A percentile compares a stretch with the other conserved stretches of the same genome.
phyloP scores from a whole-genome alignment of 1,140 invertebrate genomes.

The Luehdorfia chinensis region DNA sequence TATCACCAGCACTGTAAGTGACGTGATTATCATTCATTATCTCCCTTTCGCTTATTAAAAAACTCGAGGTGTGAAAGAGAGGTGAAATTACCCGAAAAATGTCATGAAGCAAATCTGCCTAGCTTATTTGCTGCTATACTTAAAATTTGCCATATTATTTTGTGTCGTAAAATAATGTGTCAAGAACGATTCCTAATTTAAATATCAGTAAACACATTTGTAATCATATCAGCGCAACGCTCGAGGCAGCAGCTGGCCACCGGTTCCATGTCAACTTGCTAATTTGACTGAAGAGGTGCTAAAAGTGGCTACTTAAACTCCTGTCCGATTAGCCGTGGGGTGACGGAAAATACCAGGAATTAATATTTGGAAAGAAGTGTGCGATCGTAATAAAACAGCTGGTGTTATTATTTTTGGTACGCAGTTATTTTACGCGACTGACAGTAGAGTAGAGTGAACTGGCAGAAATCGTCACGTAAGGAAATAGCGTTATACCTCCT shows the following conservation, averaged over 20 bases:
- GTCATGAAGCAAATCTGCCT: background rate
- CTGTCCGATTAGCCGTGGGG: constrained; percentile 20
- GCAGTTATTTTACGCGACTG: too few species aligned
- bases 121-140: background rate
- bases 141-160: constrained; percentile 9
- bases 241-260: constrained; percentile 8
- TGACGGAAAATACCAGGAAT: constrained; percentile 23
- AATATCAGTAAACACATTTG: background rate
- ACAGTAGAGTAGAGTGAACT: too few species aligned
- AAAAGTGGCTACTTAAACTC: constrained; percentile 39
- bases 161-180: background rate
- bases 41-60: background rate
- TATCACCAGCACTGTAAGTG: constrained; percentile 19
- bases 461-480: too few species aligned
- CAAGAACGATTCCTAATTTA: constrained; percentile 1
- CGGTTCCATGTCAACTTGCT: constrained; percentile 30
- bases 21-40: background rate
- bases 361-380: constrained; percentile 17
- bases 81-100: constrained; percentile 2
- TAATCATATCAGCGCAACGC: background rate
- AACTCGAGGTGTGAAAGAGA: constrained; percentile 5
- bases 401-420: too few species aligned
- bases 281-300: constrained; percentile 47
- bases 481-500: too few species aligned
- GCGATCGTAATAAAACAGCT: constrained; percentile 1